Evolutionary conservation across 1,140 invertebrate species (phyloP).

Genomic region (Globodera rostochiensis): DNA sequence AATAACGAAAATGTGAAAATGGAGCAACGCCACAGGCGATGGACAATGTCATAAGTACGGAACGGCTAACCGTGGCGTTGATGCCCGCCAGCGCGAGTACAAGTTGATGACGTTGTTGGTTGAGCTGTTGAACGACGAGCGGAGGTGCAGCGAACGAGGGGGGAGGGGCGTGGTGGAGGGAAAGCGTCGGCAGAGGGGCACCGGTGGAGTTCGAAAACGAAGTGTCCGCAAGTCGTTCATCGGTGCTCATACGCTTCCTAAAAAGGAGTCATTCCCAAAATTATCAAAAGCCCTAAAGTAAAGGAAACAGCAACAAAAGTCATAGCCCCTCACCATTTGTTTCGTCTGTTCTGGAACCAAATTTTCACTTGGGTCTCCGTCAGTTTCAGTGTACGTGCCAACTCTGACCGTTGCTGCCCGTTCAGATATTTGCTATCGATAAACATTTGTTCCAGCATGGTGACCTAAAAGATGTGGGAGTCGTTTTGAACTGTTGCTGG

Average conservation of each 20-base stretch:
- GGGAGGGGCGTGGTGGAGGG: background rate
- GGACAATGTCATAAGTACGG: too few species aligned
- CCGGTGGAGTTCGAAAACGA: background rate
- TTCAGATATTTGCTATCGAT: background rate
- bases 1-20: too few species aligned
- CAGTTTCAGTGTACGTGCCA: slow-evolving; percentile 7
- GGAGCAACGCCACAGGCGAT: too few species aligned
- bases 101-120: background rate
- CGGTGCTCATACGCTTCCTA: background rate
- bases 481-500: background rate
- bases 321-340: slow-evolving; percentile 78
- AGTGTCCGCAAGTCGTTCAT: background rate
- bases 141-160: background rate
- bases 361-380: slow-evolving; percentile 72
- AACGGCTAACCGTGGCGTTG: background rate
- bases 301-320: background rate
- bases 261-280: background rate
- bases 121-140: background rate
- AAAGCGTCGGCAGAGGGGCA: background rate
- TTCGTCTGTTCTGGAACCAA: slow-evolving; percentile 90
- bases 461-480: background rate
- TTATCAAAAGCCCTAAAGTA: background rate
- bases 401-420: slow-evolving; percentile 10
- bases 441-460: slow-evolving; percentile 9
- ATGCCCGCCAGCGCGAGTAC: slow-evolving; percentile 1